A percentile compares a stretch with the other conserved stretches of the same genome.
Evolutionary conservation across 2,888 invertebrate species (phyloP).

Genomic region (Cancer borealis): DNA sequence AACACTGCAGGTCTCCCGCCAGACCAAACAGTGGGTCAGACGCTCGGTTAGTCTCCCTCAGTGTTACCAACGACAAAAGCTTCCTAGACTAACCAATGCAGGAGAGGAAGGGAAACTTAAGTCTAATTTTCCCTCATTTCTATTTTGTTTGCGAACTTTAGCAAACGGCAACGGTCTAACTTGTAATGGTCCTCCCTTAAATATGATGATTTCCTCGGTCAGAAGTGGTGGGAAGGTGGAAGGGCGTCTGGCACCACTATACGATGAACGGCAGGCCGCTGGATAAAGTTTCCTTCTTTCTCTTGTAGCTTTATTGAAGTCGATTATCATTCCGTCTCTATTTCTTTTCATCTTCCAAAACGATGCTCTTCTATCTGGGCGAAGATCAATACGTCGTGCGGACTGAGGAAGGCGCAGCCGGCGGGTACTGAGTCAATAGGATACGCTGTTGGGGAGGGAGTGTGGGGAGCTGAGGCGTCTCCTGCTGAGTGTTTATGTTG

Average conservation of each 20-base stretch:
- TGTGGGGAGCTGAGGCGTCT: not conserved
- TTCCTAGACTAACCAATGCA: slow-evolving; percentile 17
- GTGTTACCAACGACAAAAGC: slow-evolving; percentile 41
- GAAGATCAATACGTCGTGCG: not conserved
- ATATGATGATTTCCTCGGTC: not conserved
- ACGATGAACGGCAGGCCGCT: not conserved
- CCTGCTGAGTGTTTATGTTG: slow-evolving; percentile 24
- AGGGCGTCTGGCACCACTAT: not conserved
- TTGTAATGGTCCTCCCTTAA: not conserved
- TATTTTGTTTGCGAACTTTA: not conserved
- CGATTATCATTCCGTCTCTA: slow-evolving; percentile 28
- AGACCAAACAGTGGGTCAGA: slow-evolving; percentile 62
- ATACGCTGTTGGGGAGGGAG: not conserved
- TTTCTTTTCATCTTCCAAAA: slow-evolving; percentile 37
- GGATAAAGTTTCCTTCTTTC: slow-evolving; percentile 28
- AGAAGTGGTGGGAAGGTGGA: not conserved
- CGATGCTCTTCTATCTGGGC: not conserved
- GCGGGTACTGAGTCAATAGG: not conserved
- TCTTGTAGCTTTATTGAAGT: slow-evolving; percentile 33
- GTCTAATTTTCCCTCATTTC: not conserved
- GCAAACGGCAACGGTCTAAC: not conserved
- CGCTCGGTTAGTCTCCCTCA: not conserved
- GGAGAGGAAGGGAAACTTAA: not conserved
- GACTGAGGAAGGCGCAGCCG: slow-evolving; percentile 4
- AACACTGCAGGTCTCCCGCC: slow-evolving; percentile 41